phyloP scores from a whole-genome alignment of 1,140 invertebrate genomes.

The Patella vulgata region DNA sequence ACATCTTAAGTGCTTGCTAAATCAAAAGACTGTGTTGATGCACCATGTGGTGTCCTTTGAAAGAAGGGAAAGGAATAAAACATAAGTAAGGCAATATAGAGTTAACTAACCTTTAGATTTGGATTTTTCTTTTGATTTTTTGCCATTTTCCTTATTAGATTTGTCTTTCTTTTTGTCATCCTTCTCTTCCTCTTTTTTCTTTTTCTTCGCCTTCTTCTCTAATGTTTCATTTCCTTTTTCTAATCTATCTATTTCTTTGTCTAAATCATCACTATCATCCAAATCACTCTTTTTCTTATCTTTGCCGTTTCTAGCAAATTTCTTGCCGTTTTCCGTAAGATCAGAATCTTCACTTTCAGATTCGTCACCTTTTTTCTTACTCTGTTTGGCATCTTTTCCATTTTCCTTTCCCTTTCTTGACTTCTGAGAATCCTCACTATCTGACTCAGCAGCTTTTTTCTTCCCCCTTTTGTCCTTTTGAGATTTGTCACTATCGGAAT shows the following conservation, averaged over 20 bases:
- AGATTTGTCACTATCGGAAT: too few relatives aligned
- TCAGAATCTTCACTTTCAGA: neutral
- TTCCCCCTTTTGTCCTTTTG: too few relatives aligned
- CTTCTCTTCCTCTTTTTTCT: slow-evolving; percentile 6
- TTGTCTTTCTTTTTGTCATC: slow-evolving; percentile 12
- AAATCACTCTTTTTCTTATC: neutral
- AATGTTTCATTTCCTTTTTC: neutral
- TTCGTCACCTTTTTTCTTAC: neutral
- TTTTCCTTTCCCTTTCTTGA: too few relatives aligned
- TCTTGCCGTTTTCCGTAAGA: neutral
- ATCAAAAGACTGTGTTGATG: too few relatives aligned
- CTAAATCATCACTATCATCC: slow-evolving; percentile 1
- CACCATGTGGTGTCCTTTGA: too few relatives aligned
- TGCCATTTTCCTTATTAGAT: neutral
- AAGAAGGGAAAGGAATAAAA: too few relatives aligned
- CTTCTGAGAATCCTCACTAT: slow-evolving; percentile 3
- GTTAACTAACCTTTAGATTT: too few relatives aligned
- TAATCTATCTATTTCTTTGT: slow-evolving; percentile 1
- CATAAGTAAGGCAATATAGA: too few relatives aligned
- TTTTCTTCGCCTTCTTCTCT: too few relatives aligned
- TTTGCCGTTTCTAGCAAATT: neutral
- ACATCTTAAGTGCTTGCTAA: too few relatives aligned
- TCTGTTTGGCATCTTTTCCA: too few relatives aligned
- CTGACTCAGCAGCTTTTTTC: slow-evolving; percentile 1
- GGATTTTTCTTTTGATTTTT: neutral